Conservation (phyloP, 2,888 invertebrate species). For the Brachypalpus laphriformis region DNA sequence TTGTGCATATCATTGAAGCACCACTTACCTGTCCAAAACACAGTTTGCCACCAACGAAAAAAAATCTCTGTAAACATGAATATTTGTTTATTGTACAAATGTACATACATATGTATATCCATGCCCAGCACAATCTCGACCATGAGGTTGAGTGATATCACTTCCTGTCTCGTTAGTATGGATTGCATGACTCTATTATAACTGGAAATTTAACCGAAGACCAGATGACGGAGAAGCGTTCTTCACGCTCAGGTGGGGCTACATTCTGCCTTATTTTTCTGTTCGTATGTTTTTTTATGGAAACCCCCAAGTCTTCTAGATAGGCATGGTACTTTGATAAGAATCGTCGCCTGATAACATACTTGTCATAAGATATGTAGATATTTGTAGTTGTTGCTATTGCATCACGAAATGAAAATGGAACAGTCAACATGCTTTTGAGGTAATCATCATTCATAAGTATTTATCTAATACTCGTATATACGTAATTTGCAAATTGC, state of each 20-base stretch:
- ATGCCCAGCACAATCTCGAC: constrained; percentile 26
- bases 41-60: constrained; percentile 17
- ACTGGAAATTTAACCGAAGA: constrained; percentile 31
- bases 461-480: too few relatives aligned
- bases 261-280: background rate
- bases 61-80: constrained; percentile 55
- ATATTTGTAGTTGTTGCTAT: background rate
- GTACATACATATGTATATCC: constrained; percentile 1
- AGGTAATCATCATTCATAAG: background rate
- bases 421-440: background rate
- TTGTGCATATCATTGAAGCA: constrained; percentile 15
- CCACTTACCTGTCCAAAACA: constrained; percentile 17
- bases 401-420: constrained; percentile 25
- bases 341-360: background rate
- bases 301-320: background rate
- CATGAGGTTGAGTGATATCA: constrained; percentile 46
- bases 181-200: constrained; percentile 40
- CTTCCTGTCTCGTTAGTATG: constrained; percentile 64
- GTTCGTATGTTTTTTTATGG: background rate
- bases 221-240: constrained; percentile 38
- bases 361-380: background rate
- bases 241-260: constrained; percentile 15
- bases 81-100: constrained; percentile 48
- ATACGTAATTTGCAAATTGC: background rate
- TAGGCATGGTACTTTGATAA: constrained; percentile 8